Evolutionary conservation across 1,140 invertebrate genomes (phyloP).

Genomic region (Doryteuthis pealeii): DNA sequence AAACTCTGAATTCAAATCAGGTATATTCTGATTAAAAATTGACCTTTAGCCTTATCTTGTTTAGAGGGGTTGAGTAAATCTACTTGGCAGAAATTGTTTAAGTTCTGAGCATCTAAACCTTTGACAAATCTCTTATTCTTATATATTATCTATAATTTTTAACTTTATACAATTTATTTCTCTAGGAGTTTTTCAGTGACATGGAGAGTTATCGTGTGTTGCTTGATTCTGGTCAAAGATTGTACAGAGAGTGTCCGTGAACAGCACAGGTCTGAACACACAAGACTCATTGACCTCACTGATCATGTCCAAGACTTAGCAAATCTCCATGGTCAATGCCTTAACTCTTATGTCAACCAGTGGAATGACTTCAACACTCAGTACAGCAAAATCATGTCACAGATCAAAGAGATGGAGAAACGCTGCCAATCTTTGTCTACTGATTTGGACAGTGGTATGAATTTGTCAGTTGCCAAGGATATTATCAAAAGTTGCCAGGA

Average conservation of each 20-base stretch:
- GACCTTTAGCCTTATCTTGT: too few species aligned
- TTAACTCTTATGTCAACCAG: slow-evolving; percentile 46
- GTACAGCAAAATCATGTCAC: slow-evolving; percentile 28
- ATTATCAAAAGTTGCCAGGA: slow-evolving; percentile 44
- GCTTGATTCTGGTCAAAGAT: slow-evolving; percentile 50
- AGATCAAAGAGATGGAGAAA: not conserved
- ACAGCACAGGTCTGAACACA: slow-evolving; percentile 40
- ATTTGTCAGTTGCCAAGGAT: slow-evolving; percentile 40
- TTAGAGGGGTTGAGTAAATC: too few species aligned
- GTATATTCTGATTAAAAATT: too few species aligned
- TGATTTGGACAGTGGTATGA: slow-evolving; percentile 39
- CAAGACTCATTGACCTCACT: slow-evolving; percentile 46
- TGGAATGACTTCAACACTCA: slow-evolving; percentile 51
- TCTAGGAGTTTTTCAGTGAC: slow-evolving; percentile 57
- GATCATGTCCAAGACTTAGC: slow-evolving; percentile 53
- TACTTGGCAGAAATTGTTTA: too few species aligned
- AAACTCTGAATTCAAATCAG: too few species aligned
- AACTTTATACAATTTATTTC: too few species aligned
- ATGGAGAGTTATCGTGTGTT: slow-evolving; percentile 52
- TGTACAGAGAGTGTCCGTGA: slow-evolving; percentile 44
- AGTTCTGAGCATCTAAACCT: too few species aligned
- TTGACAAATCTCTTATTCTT: too few species aligned
- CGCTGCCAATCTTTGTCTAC: slow-evolving; percentile 28
- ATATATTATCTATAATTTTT: too few species aligned
- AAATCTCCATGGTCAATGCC: slow-evolving; percentile 48